Base-by-base conservation (phyloP, 2,888 invertebrate species). In the Diloba caeruleocephala region DNA sequence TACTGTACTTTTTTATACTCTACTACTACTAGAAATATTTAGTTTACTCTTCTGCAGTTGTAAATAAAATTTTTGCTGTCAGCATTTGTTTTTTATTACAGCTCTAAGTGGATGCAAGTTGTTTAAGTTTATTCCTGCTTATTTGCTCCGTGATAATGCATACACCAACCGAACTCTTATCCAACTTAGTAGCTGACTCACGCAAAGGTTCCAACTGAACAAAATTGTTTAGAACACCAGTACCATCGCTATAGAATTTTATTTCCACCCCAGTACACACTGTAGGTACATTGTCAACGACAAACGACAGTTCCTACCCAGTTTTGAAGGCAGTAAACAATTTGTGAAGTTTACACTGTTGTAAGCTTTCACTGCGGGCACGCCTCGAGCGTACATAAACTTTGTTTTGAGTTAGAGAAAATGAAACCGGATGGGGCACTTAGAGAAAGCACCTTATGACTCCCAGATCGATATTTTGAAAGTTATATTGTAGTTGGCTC, bases 321-420 rank as follows among this genome's bases (percentile, higher is more conserved):
- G 63, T 74, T 74, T 63, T 65, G 74, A 59, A 71, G 69, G 60
- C 61, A 60, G 76, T 74, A 69, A 74, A 74, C 74, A 74, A 74
- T 74, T 76, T 71, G 59, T 57, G 15, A 74, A 74, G 60, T 74
- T 74, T 72, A 68, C 74, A 64, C 74, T 68, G 74, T 71, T 68
- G 69, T 68, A 62, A 65, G 72, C 69, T 71, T 69, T 75, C 71
- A 54, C 62, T 63, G 49, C 34, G 66, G 54, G 48, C 39, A 49
- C 48, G 70, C 70, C 45, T 53, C 41, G 14, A 43, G 73, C 63
- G 60, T 51, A 61, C 46, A 56, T 57, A 64, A 73, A 73, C 64
- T 75, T 73, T 69, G 63, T 70, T 62, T 56, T 50, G 57, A 21
- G 21, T 21, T 21, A 21, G 7, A 21, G 21, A 72, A 73, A 72